Percentiles rank a stretch among this genome's conserved stretches.
phyloP scores from a whole-genome alignment of 2,797 vertebrate species.

The Psittacula echo region DNA sequence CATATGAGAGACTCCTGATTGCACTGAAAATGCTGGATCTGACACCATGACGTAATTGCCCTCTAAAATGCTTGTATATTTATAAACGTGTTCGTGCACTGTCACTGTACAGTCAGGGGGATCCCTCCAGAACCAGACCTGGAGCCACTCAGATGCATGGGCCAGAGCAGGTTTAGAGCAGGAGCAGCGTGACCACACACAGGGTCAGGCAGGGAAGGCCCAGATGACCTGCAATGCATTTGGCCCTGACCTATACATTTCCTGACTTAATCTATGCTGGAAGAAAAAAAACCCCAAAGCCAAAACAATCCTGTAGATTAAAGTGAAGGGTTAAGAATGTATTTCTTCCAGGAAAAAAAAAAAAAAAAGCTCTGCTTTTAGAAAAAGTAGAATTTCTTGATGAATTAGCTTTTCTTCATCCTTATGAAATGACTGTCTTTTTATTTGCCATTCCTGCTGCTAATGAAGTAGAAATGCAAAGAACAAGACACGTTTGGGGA shows the following conservation, averaged over 20 bases:
- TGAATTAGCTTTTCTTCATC: neutral
- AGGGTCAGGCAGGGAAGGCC: neutral
- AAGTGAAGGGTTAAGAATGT: neutral
- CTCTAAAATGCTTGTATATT: neutral
- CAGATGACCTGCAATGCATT: rapidly evolving
- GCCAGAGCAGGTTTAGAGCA: neutral
- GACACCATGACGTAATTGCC: neutral
- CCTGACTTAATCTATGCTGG: neutral
- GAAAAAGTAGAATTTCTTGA: neutral
- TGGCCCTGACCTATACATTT: neutral
- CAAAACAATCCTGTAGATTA: neutral
- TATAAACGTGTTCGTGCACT: neutral
- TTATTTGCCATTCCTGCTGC: neutral
- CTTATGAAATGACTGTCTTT: neutral
- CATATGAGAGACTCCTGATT: neutral
- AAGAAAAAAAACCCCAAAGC: neutral
- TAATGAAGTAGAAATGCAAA: neutral
- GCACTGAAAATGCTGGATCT: neutral
- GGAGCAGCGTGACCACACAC: neutral
- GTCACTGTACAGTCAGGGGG: neutral
- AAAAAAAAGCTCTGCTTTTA: neutral
- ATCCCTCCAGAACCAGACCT: neutral
- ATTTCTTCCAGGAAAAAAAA: neutral
- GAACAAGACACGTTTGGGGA: neutral
- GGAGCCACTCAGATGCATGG: too few species aligned